Percentiles rank a stretch among this genome's conserved stretches.
Evolutionary conservation across 2,888 invertebrate species (phyloP).

Genomic region (Protophormia terraenovae): DNA sequence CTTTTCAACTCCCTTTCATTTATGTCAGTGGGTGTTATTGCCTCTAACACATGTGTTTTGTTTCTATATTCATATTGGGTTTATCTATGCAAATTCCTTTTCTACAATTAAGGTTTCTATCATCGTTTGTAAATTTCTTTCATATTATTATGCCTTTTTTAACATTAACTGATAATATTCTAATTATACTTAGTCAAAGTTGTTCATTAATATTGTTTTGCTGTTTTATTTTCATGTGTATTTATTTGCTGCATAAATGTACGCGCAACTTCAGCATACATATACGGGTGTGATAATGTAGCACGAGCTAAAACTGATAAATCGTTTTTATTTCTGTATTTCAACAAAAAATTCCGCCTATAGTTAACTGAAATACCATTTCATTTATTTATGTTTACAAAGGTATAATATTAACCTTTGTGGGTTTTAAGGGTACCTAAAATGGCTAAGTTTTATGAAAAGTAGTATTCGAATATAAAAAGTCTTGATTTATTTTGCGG

Average conservation of each 20-base stretch:
- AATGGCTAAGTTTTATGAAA: too few species aligned
- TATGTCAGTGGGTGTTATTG: background rate
- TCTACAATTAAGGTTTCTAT: too few species aligned
- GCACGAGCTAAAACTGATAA: constrained; percentile 66
- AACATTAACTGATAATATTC: constrained; percentile 60
- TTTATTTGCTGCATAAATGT: background rate
- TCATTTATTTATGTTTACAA: too few species aligned
- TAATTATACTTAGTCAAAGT: constrained; percentile 36
- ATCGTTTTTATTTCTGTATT: constrained; percentile 1
- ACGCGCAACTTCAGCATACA: constrained; percentile 10
- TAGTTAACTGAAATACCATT: too few species aligned
- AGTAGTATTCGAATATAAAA: too few species aligned
- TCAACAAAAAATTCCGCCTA: too few species aligned
- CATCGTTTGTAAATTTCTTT: background rate
- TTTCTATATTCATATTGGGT: background rate
- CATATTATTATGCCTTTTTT: background rate
- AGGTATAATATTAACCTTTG: too few species aligned
- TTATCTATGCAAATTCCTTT: constrained; percentile 63
- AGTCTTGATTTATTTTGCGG: too few species aligned
- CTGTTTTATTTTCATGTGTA: background rate
- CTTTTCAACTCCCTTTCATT: too few species aligned
- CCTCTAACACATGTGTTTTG: background rate
- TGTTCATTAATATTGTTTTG: background rate
- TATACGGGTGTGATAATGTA: constrained; percentile 55
- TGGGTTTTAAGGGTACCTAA: too few species aligned